phyloP scores from a whole-genome alignment of 2,113 vertebrate species.

The Camarhynchus parvulus region DNA sequence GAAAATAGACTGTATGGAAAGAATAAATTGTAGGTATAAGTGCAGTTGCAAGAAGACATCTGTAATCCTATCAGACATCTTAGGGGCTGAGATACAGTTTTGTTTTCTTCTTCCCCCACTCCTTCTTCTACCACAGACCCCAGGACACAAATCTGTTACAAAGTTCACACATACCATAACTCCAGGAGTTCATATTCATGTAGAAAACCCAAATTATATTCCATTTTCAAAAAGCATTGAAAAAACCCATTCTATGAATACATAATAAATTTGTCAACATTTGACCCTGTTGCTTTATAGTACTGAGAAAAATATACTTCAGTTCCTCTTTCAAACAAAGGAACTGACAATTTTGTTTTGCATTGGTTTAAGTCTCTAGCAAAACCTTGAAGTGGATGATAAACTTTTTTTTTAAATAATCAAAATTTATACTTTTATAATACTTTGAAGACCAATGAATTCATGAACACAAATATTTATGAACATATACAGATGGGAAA shows the following conservation, averaged over 20 bases:
- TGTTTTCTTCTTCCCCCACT: background rate
- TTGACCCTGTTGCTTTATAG: background rate
- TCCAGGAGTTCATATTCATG: background rate
- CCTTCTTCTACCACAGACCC: background rate
- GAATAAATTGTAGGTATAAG: background rate
- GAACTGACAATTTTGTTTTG: background rate
- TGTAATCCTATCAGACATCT: background rate
- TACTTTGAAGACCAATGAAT: background rate
- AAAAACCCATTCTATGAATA: background rate
- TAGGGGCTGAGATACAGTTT: background rate
- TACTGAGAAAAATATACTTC: background rate
- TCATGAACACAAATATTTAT: background rate
- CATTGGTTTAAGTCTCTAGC: background rate
- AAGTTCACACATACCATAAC: background rate
- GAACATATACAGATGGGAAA: conserved; percentile 22
- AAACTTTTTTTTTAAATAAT: background rate
- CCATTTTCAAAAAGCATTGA: background rate
- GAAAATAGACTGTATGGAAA: background rate
- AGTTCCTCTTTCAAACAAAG: background rate
- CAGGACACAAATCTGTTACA: background rate
- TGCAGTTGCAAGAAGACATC: background rate
- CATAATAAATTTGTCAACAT: background rate
- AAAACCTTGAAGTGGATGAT: background rate
- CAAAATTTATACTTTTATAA: background rate
- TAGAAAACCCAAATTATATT: background rate